These are phyloP conservation scores for Scyliorhinus canicula DNA, from an alignment of 2,797 vertebrate genomes.

Conservation along the genomic window DNA sequence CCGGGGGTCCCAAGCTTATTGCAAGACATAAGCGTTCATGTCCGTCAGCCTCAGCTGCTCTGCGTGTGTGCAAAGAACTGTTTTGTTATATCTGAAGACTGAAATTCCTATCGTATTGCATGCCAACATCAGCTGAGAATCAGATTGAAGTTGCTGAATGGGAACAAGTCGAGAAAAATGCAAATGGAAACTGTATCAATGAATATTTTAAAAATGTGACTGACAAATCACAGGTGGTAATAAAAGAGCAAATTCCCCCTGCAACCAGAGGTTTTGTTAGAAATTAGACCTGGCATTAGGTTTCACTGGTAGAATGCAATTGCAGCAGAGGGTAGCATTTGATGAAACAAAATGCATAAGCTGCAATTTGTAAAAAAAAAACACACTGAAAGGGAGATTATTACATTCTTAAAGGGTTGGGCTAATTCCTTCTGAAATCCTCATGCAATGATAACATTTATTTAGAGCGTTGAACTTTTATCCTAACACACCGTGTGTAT, in stretches of 20 bases:
- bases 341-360: slow-evolving; percentile 9
- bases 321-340: background rate
- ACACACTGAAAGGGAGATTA: background rate
- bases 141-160: slow-evolving; percentile 37
- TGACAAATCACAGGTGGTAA: slow-evolving; percentile 55
- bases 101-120: slow-evolving; percentile 39
- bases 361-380: background rate
- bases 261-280: slow-evolving; percentile 53
- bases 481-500: background rate
- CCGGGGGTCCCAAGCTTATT: slow-evolving; percentile 39
- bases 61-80: background rate
- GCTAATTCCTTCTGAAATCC: slow-evolving; percentile 28
- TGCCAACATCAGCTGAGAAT: background rate
- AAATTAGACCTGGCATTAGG: slow-evolving; percentile 48
- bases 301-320: background rate
- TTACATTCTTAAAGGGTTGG: slow-evolving; percentile 20
- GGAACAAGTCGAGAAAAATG: slow-evolving; percentile 31
- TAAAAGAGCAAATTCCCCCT: slow-evolving; percentile 49
- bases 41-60: slow-evolving; percentile 39
- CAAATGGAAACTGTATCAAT: slow-evolving; percentile 47
- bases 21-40: slow-evolving; percentile 38
- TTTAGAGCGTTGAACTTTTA: slow-evolving; percentile 25
- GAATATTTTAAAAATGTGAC: slow-evolving; percentile 51
- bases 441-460: slow-evolving; percentile 24
- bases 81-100: slow-evolving; percentile 34